A percentile compares a stretch with the other conserved stretches of the same genome.
Evolutionary conservation across 2,113 vertebrate species (phyloP).

Genomic region (Dunckerocampus dactyliophorus): DNA sequence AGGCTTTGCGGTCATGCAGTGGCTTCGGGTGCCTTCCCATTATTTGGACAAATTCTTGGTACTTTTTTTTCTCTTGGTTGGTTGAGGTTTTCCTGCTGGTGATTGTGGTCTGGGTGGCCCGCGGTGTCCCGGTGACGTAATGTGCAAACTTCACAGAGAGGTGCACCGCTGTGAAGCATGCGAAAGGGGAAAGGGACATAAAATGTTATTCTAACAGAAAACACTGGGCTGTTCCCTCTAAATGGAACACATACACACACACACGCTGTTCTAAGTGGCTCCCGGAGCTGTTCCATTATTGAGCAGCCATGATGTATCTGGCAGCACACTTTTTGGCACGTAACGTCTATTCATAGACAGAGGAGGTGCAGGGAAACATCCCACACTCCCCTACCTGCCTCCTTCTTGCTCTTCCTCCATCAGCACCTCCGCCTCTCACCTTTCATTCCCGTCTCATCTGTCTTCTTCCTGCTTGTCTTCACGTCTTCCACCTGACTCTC

Average conservation of each 20-base stretch:
- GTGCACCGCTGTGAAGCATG: conserved; percentile 35
- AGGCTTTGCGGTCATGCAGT: conserved; percentile 36
- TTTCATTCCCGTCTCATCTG: conserved; percentile 39
- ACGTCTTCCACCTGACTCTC: conserved; percentile 15
- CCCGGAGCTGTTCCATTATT: conserved; percentile 70
- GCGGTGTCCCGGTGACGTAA: conserved; percentile 43
- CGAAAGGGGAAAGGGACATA: conserved; percentile 22
- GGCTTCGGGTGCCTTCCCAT: conserved; percentile 26
- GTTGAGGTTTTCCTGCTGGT: conserved; percentile 48
- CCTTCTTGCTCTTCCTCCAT: conserved; percentile 22
- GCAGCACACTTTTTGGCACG: conserved; percentile 65
- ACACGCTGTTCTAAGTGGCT: conserved; percentile 60
- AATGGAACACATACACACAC: conserved; percentile 45
- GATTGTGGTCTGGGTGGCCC: conserved; percentile 43
- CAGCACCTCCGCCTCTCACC: conserved; percentile 21
- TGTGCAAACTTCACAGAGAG: conserved; percentile 27
- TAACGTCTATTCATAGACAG: conserved; percentile 69
- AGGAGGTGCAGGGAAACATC: conserved; percentile 52
- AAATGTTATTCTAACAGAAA: conserved; percentile 42
- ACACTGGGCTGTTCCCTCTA: conserved; percentile 36
- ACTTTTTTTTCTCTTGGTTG: conserved; percentile 13
- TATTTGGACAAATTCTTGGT: conserved; percentile 30
- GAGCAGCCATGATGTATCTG: conserved; percentile 70
- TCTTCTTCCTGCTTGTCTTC: conserved; percentile 24
- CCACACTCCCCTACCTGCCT: conserved; percentile 41